Conservation (phyloP, 2,888 invertebrate genomes). For the Chironomus riparius region DNA sequence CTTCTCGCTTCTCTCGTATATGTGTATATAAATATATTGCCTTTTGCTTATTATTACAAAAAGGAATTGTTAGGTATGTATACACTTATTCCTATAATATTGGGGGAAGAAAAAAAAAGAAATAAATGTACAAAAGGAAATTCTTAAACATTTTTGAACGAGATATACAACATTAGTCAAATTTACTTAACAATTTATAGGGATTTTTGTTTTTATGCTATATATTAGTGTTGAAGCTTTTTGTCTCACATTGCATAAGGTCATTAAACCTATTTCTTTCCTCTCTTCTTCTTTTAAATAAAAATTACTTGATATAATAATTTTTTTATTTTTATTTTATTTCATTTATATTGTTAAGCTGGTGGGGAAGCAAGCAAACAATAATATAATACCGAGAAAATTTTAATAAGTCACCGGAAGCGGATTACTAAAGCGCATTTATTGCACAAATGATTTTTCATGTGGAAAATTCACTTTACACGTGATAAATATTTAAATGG, state of each 20-base stretch:
- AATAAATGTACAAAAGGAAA: conserved; percentile 6
- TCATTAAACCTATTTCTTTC: neutral
- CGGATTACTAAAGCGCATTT: no score
- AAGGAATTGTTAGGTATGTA: neutral
- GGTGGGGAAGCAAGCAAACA: no score
- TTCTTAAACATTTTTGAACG: neutral
- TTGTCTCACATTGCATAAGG: neutral
- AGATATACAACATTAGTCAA: conserved; percentile 1
- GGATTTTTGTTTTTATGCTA: neutral
- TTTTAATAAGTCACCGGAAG: no score
- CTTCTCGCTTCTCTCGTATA: neutral
- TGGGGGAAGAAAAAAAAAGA: neutral
- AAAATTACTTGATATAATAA: no score
- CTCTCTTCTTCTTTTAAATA: no score
- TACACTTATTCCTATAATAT: neutral
- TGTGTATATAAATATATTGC: neutral
- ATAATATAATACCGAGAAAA: no score
- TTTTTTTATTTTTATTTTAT: no score
- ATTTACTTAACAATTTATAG: conserved; percentile 1
- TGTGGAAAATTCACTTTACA: no score
- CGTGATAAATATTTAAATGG: no score
- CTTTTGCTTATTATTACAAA: neutral
- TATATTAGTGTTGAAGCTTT: neutral
- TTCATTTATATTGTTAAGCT: no score
- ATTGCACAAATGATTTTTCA: no score